A percentile compares a stretch with the other conserved stretches of the same genome.
phyloP scores from a whole-genome alignment of 1,140 invertebrate genomes.

The Eulimnadia texana region DNA sequence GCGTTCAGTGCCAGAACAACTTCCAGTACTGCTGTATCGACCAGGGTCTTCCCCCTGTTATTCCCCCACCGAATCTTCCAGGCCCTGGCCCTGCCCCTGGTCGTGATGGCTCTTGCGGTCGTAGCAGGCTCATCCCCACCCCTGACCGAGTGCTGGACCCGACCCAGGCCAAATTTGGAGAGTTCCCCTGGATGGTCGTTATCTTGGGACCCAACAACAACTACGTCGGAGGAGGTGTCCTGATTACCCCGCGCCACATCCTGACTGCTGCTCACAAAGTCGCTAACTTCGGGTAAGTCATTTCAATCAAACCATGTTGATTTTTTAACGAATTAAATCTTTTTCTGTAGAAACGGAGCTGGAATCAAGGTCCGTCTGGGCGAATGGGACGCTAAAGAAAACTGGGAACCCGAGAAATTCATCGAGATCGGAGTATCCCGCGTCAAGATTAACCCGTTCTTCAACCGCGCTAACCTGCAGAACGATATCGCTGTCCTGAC shows the following conservation, averaged over 20 bases:
- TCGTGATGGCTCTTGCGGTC: conserved; percentile 10
- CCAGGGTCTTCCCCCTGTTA: conserved; percentile 5
- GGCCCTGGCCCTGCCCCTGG: background rate
- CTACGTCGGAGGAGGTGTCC: conserved; percentile 49
- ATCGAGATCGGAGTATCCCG: conserved; percentile 39
- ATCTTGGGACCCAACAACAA: conserved; percentile 34
- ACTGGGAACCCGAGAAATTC: conserved; percentile 41
- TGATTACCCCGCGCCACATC: conserved; percentile 44
- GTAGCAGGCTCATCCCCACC: conserved; percentile 13
- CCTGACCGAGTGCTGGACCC: conserved; percentile 9
- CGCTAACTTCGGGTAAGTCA: conserved; percentile 32
- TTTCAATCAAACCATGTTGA: background rate
- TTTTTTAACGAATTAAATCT: background rate
- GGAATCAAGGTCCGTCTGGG: conserved; percentile 46
- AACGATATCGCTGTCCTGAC: conserved; percentile 53
- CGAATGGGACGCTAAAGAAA: conserved; percentile 47
- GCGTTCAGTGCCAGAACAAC: conserved; percentile 5
- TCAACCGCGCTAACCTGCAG: conserved; percentile 43
- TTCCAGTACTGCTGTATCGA: conserved; percentile 14
- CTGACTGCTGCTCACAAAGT: conserved; percentile 54
- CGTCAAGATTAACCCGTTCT: conserved; percentile 47
- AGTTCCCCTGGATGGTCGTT: conserved; percentile 32
- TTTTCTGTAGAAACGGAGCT: conserved; percentile 23
- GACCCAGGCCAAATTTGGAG: conserved; percentile 25
- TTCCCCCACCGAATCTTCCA: background rate